Conservation (phyloP, 2,113 vertebrate species). For the Candoia aspera region DNA sequence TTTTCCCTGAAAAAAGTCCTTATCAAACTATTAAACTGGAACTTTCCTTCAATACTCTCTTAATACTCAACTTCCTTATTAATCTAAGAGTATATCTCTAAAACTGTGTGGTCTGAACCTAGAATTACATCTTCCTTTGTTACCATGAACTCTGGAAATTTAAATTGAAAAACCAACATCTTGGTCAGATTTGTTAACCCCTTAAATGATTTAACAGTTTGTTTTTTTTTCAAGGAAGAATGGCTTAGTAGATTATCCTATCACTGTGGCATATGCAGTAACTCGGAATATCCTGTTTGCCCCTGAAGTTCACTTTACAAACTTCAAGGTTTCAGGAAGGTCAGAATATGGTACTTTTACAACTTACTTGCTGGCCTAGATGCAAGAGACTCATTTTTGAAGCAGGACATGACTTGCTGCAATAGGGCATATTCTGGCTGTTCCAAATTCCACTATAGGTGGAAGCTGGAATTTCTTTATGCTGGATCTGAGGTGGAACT, state of each 20-base stretch:
- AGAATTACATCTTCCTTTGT: background rate
- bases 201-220: background rate
- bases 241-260: background rate
- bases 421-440: background rate
- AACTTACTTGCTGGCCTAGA: background rate
- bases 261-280: background rate
- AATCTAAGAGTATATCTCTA: background rate
- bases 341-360: background rate
- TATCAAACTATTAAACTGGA: background rate
- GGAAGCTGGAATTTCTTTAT: background rate
- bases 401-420: background rate
- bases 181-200: background rate
- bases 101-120: background rate
- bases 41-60: background rate
- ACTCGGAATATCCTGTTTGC: background rate
- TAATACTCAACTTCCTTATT: background rate
- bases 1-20: background rate
- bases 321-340: background rate
- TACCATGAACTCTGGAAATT: background rate
- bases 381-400: background rate
- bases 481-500: background rate
- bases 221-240: background rate
- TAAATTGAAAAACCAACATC: background rate
- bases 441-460: background rate
- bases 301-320: background rate